A percentile compares a stretch with the other conserved stretches of the same genome.
Evolutionary conservation across 2,888 invertebrate species (phyloP).

Genomic region (Furcula furcula): DNA sequence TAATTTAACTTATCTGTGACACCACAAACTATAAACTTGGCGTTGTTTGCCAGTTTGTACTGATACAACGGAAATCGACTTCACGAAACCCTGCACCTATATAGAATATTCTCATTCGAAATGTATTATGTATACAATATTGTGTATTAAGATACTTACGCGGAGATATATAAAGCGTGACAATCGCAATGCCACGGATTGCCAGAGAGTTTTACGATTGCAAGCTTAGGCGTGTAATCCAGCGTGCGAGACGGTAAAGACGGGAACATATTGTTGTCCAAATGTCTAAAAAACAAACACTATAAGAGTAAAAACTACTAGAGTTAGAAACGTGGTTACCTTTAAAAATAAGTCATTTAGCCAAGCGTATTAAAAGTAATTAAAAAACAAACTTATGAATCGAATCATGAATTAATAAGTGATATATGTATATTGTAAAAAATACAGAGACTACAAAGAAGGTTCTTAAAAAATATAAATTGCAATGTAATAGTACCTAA

Average conservation of each 20-base stretch:
- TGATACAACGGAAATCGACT: constrained; percentile 13
- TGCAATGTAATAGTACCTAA: no score
- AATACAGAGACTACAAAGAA: no score
- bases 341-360: no score
- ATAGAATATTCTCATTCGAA: constrained; percentile 20
- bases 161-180: constrained; percentile 86
- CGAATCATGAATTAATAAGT: no score
- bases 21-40: constrained; percentile 11
- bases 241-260: constrained; percentile 85
- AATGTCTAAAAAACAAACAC: constrained; percentile 86
- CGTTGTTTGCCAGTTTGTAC: constrained; percentile 8
- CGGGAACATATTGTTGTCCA: constrained; percentile 88
- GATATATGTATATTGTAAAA: no score
- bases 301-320: no score
- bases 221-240: constrained; percentile 83
- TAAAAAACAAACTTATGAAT: no score
- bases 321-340: no score
- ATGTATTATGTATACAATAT: constrained; percentile 11
- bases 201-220: constrained; percentile 86
- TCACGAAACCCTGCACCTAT: constrained; percentile 18
- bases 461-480: no score
- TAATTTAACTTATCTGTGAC: no score
- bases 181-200: constrained; percentile 93
- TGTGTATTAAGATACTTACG: constrained; percentile 70
- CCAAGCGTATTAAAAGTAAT: no score